Percentiles rank a stretch among this genome's conserved stretches.
Evolutionary conservation across 2,888 invertebrate genomes (phyloP).

Genomic region (Eupithecia vulgata): DNA sequence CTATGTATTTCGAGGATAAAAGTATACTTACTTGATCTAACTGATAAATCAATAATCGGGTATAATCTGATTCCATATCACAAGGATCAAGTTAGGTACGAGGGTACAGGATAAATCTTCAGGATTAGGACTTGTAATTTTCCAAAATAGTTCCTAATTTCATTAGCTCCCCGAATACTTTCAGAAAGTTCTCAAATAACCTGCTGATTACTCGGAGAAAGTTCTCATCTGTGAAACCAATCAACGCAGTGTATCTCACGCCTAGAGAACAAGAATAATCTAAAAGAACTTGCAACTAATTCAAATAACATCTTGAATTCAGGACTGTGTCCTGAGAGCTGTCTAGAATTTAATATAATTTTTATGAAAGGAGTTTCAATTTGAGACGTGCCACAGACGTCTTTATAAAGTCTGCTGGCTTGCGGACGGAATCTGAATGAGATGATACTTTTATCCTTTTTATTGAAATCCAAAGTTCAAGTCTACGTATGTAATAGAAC

Average conservation of each 20-base stretch:
- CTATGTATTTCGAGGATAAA: no score
- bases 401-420: constrained; percentile 25
- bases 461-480: constrained; percentile 18
- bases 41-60: not conserved
- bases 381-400: constrained; percentile 16
- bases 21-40: not conserved
- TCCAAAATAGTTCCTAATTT: not conserved
- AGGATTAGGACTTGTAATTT: not conserved
- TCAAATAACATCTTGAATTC: constrained; percentile 27
- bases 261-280: not conserved
- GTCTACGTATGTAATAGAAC: not conserved
- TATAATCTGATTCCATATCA: not conserved
- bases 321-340: constrained; percentile 4
- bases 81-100: not conserved
- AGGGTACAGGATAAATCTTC: not conserved
- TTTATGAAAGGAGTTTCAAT: constrained; percentile 34
- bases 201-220: not conserved
- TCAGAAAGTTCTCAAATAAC: not conserved
- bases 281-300: constrained; percentile 13
- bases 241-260: not conserved
- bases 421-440: constrained; percentile 28
- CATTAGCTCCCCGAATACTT: not conserved
- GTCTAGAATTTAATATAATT: constrained; percentile 30
- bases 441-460: constrained; percentile 21
- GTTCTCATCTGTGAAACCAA: not conserved